A percentile compares a stretch with the other conserved stretches of the same genome.
Evolutionary conservation across 2,797 vertebrate species (phyloP).

Genomic region (Lepilemur septentrionalis): DNA sequence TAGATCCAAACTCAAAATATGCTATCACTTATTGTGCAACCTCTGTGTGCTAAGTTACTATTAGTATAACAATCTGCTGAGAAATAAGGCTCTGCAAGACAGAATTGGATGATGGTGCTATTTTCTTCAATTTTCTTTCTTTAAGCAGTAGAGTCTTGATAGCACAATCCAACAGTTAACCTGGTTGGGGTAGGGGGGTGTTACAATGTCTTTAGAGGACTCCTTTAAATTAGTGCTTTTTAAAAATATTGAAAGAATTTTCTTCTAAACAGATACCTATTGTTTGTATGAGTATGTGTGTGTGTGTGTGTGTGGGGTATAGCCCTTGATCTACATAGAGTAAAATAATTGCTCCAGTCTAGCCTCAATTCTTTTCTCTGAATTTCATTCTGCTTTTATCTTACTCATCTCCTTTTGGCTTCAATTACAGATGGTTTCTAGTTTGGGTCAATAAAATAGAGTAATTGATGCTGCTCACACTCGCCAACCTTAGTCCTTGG

Average conservation of each 20-base stretch:
- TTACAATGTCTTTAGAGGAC: background rate
- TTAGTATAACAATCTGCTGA: background rate
- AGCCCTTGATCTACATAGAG: background rate
- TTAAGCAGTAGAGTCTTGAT: background rate
- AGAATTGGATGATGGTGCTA: background rate
- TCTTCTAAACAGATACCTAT: background rate
- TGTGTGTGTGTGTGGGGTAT: too few species aligned
- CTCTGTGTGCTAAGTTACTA: background rate
- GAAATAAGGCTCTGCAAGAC: background rate
- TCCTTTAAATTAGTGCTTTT: background rate
- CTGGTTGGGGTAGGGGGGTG: background rate
- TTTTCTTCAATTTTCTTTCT: background rate
- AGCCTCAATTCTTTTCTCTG: background rate
- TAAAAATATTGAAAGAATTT: background rate
- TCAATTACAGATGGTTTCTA: background rate
- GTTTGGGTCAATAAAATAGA: background rate
- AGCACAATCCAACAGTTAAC: background rate
- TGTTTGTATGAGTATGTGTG: background rate
- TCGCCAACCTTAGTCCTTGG: background rate
- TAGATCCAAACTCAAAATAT: background rate
- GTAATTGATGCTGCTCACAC: background rate
- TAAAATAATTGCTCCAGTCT: background rate
- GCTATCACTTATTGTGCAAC: background rate
- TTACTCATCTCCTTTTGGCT: background rate
- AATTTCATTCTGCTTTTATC: background rate